Base-by-base conservation (phyloP, 2,888 invertebrate genomes). In the Arrhopalites spinosus region DNA sequence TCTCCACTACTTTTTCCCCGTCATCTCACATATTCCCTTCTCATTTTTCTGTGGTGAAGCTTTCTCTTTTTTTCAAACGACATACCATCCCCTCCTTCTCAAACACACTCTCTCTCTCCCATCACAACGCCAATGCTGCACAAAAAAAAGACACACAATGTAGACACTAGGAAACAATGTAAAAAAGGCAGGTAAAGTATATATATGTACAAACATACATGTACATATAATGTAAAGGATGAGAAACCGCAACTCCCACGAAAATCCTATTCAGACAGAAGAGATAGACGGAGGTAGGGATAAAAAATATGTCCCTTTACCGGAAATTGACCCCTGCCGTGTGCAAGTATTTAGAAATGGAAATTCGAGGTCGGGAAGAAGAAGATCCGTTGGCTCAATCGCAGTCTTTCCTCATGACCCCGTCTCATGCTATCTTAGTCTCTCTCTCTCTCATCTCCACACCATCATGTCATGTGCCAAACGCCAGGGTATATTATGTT, bases 321-420 rank as follows among this genome's bases (percentile, higher is more conserved):
- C 77, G 79, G 75, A 77, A 79, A 77, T 75, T 75, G 77, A 79
- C 79, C 77, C 79, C 79, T 77, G 74, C 75, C 53, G 79, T 75
- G 79, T 74, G 74, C 66, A 79, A 79, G 77, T 79, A 79, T 79
- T 79, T 79, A 79, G 77, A 79, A 79, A 79, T 79, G 79, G 79
- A 79, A 79, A 79, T 79, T 79, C 77, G 71, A 76, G 74, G 78
- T 75, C 73, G 77, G 76, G 69, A 75, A 75, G 59, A 27, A 36
- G 36, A 74, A 74, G 71, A 75, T 75, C 75, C 75, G 70, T 73
- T 53, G 75, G 77, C 77, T 77, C 77, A 75, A 77, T 75, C 71
- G 71, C 69, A 71, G 71, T 59, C 71, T 61, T 71, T 61, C n/a
- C 71, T 71, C 71, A 71, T 71, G 71, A 71, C 71, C 71, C 43